Percentiles rank a stretch among this genome's conserved stretches.
Evolutionary conservation across 2,888 invertebrate species (phyloP).

Genomic region (Synergus laeviventris): DNA sequence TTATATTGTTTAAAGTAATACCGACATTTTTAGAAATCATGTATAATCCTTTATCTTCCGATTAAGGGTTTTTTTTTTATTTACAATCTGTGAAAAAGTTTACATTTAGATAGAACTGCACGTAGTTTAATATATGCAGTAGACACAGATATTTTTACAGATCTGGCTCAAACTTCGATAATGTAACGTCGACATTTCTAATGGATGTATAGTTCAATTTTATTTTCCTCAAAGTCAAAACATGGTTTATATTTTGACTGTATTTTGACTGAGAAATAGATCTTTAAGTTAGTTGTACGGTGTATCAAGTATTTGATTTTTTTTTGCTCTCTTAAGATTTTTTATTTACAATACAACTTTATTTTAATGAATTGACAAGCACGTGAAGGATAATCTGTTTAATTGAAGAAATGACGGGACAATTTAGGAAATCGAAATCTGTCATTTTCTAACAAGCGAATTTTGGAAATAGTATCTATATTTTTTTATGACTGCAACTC

Average conservation of each 20-base stretch:
- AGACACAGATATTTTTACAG: constrained; percentile 18
- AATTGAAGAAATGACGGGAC: not conserved
- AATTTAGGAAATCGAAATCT: constrained; percentile 1
- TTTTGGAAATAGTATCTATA: constrained; percentile 9
- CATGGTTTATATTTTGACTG: not conserved
- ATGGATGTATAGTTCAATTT: not conserved
- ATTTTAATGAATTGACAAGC: not conserved
- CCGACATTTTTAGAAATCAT: not conserved
- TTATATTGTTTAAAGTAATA: not conserved
- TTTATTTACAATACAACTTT: not conserved
- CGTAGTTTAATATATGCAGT: constrained; percentile 26
- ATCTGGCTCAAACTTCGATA: not conserved
- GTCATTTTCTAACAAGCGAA: constrained; percentile 26
- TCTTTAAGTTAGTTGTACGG: not conserved
- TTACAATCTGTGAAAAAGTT: not conserved
- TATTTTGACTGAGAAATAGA: not conserved
- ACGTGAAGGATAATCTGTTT: constrained; percentile 9
- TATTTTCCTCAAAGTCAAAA: not conserved
- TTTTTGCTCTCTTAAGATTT: not conserved
- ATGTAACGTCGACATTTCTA: not conserved
- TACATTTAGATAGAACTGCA: not conserved
- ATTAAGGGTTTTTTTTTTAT: not conserved
- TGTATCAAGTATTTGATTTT: not conserved
- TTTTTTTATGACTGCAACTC: constrained; percentile 25
- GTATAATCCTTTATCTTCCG: not conserved